These are phyloP conservation scores for Mongoloraphidia duomilia DNA, from an alignment of 2,888 invertebrate genomes.

Conservation along the genomic window DNA sequence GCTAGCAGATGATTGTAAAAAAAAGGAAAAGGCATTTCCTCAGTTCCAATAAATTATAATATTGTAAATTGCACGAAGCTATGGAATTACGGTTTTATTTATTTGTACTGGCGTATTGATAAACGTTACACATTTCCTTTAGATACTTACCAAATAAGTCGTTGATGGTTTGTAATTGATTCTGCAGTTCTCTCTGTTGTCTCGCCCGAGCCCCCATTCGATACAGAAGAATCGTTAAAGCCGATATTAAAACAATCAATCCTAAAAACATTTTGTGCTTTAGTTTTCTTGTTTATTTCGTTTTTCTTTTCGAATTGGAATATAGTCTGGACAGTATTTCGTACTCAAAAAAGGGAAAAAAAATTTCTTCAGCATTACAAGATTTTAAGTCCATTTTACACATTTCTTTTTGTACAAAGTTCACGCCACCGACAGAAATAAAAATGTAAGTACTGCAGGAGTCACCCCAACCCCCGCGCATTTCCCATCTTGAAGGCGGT, in stretches of 20 bases:
- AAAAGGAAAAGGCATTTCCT: slow-evolving; percentile 1
- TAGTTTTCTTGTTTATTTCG: too few relatives aligned
- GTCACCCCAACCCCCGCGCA: too few relatives aligned
- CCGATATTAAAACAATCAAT: slow-evolving; percentile 44
- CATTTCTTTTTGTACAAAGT: neutral
- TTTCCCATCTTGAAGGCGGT: too few relatives aligned
- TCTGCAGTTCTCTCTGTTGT: slow-evolving; percentile 48
- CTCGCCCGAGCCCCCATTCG: slow-evolving; percentile 44
- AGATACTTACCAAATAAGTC: slow-evolving; percentile 41
- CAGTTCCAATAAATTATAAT: slow-evolving; percentile 12
- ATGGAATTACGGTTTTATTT: neutral
- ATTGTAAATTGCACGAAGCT: too few relatives aligned
- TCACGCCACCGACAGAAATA: too few relatives aligned
- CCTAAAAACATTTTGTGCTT: slow-evolving; percentile 21
- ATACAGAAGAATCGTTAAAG: slow-evolving; percentile 46
- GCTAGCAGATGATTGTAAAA: neutral
- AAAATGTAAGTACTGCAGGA: too few relatives aligned
- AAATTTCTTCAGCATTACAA: neutral
- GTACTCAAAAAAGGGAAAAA: neutral
- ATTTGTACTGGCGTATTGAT: too few relatives aligned
- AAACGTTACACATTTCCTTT: too few relatives aligned
- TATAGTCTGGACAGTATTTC: neutral
- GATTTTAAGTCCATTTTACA: too few relatives aligned
- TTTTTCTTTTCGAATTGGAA: neutral
- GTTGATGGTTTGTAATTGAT: slow-evolving; percentile 50